A percentile compares a stretch with the other conserved stretches of the same genome.
phyloP scores from a whole-genome alignment of 2,797 vertebrate genomes.

The Coccyzus lansbergi region DNA sequence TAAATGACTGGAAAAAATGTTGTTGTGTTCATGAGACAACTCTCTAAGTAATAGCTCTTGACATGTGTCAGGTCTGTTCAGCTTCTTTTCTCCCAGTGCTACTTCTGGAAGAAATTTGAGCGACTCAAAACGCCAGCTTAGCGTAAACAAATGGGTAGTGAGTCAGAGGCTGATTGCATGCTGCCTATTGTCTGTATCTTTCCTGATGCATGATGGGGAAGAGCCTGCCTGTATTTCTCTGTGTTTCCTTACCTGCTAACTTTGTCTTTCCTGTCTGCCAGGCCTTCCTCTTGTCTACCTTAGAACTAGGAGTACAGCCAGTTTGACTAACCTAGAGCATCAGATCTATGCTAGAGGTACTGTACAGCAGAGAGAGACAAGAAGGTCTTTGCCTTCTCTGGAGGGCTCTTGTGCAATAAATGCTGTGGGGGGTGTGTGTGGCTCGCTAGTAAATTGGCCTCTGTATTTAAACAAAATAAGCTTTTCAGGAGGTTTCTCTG shows the following conservation, averaged over 20 bases:
- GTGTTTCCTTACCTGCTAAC: slow-evolving; percentile 76
- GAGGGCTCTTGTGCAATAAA: slow-evolving; percentile 7
- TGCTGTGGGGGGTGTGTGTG: not conserved
- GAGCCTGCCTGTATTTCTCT: not conserved
- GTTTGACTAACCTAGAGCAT: slow-evolving; percentile 96
- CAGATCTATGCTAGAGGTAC: slow-evolving; percentile 96
- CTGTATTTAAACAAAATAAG: not conserved
- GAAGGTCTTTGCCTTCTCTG: not conserved
- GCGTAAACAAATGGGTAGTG: not conserved
- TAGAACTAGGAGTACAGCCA: slow-evolving; percentile 99
- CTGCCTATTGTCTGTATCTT: not conserved
- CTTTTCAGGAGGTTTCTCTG: too few species aligned
- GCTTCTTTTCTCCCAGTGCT: not conserved
- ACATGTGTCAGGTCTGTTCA: not conserved
- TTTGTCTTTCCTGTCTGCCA: slow-evolving; percentile 90
- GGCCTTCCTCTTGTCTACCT: slow-evolving; percentile 95
- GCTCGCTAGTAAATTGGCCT: not conserved
- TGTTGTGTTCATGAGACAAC: not conserved
- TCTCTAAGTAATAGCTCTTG: not conserved
- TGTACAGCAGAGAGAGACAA: slow-evolving; percentile 75
- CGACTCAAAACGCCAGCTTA: not conserved
- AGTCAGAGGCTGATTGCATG: not conserved
- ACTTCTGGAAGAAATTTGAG: not conserved
- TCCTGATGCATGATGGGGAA: not conserved
- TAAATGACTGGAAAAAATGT: not conserved